Percentiles rank a stretch among this genome's conserved stretches.
Evolutionary conservation across 2,113 vertebrate genomes (phyloP).

Genomic region (Strix aluco): DNA sequence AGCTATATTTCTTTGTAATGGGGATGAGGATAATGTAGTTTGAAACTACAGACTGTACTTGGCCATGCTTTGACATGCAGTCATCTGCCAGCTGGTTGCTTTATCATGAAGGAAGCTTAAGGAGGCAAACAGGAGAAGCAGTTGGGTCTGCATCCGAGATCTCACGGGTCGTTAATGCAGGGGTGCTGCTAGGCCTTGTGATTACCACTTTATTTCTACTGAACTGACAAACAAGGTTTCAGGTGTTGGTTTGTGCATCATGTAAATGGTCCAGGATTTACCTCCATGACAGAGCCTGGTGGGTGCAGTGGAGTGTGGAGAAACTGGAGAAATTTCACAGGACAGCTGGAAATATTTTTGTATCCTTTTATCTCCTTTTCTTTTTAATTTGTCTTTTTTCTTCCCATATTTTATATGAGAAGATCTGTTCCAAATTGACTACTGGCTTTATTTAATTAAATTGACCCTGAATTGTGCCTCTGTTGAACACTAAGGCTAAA

Average conservation of each 20-base stretch:
- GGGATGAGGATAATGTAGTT: neutral
- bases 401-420: neutral
- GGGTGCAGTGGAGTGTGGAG: neutral
- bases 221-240: neutral
- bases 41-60: neutral
- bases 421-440: neutral
- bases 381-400: neutral
- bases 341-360: neutral
- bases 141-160: neutral
- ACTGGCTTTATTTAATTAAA: neutral
- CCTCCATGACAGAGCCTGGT: neutral
- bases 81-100: neutral
- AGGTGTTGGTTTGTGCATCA: neutral
- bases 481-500: neutral
- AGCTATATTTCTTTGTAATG: neutral
- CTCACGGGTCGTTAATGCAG: fast-evolving
- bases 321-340: neutral
- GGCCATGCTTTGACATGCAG: neutral
- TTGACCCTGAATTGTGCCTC: neutral
- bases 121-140: neutral
- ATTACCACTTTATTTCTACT: neutral
- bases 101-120: neutral
- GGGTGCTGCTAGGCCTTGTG: neutral
- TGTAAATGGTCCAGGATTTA: neutral
- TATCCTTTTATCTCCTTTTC: neutral